phyloP scores from a whole-genome alignment of 1,140 invertebrate species.

The Eueides isabella region DNA sequence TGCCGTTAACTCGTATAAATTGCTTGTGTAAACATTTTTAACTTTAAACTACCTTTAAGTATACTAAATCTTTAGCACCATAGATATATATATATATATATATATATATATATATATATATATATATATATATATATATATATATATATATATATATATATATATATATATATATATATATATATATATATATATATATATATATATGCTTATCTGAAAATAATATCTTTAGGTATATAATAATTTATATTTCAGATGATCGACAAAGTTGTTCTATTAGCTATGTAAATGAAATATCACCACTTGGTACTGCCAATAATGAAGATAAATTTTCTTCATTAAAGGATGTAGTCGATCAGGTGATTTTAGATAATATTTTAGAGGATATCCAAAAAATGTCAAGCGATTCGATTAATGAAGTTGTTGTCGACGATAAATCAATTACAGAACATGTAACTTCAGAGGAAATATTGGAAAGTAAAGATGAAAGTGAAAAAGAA shows the following conservation, averaged over 20 bases:
- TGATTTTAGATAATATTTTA: slow-evolving; percentile 37
- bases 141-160: too few relatives aligned
- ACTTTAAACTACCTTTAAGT: neutral
- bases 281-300: slow-evolving; percentile 6
- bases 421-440: slow-evolving; percentile 11
- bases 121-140: too few relatives aligned
- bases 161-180: too few relatives aligned
- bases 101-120: too few relatives aligned
- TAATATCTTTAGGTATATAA: neutral
- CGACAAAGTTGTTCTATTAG: neutral
- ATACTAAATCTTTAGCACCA: neutral
- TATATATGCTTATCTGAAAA: too few relatives aligned
- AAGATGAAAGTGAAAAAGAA: slow-evolving; percentile 9
- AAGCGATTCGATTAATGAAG: neutral
- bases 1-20: slow-evolving; percentile 15
- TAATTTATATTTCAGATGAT: neutral
- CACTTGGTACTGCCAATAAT: slow-evolving; percentile 13
- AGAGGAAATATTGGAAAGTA: slow-evolving; percentile 16
- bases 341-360: slow-evolving; percentile 42
- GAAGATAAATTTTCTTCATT: slow-evolving; percentile 30
- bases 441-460: neutral
- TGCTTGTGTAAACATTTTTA: slow-evolving; percentile 7
- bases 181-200: too few relatives aligned
- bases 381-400: slow-evolving; percentile 30
- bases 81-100: too few relatives aligned